These are phyloP conservation scores for Rhyacichthys aspro DNA, from an alignment of 2,797 vertebrate genomes.

Conservation along the genomic window DNA sequence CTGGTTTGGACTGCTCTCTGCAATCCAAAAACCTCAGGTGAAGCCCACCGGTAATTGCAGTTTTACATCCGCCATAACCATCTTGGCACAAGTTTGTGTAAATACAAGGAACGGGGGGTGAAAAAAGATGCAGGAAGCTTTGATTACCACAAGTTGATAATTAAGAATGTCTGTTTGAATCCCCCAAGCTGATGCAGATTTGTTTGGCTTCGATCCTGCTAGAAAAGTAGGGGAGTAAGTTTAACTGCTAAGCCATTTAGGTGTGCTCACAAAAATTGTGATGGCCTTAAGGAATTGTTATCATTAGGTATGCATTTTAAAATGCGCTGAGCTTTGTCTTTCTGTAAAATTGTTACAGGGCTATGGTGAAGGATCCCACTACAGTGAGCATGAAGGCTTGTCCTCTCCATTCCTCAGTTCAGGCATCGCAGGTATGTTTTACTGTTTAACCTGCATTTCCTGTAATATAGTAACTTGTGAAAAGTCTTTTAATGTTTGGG, in stretches of 20 bases:
- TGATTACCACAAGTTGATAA: conserved; percentile 81
- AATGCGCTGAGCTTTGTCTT: not conserved
- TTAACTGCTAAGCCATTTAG: conserved; percentile 49
- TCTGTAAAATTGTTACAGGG: conserved; percentile 72
- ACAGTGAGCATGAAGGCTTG: conserved; percentile 87
- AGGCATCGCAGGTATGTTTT: conserved; percentile 87
- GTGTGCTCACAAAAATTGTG: conserved; percentile 38
- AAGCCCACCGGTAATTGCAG: conserved; percentile 78
- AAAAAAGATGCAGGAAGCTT: conserved; percentile 74
- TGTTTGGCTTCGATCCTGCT: conserved; percentile 72
- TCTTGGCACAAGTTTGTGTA: conserved; percentile 77
- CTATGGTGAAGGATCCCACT: conserved; percentile 90
- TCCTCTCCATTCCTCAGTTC: conserved; percentile 92
- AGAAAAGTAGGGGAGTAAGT: conserved; percentile 51
- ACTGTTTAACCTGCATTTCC: not conserved
- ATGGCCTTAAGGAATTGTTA: conserved; percentile 25
- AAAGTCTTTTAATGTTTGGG: not conserved
- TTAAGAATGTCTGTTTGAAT: conserved; percentile 78
- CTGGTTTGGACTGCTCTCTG: conserved; percentile 68
- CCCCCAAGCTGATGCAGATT: conserved; percentile 74
- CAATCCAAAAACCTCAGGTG: conserved; percentile 71
- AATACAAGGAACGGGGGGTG: conserved; percentile 77
- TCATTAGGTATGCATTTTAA: conserved; percentile 8
- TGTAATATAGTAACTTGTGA: not conserved
- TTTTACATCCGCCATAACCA: conserved; percentile 75